Evolutionary conservation across 2,113 vertebrate genomes (phyloP).

Genomic region (Percopsis transmontana): DNA sequence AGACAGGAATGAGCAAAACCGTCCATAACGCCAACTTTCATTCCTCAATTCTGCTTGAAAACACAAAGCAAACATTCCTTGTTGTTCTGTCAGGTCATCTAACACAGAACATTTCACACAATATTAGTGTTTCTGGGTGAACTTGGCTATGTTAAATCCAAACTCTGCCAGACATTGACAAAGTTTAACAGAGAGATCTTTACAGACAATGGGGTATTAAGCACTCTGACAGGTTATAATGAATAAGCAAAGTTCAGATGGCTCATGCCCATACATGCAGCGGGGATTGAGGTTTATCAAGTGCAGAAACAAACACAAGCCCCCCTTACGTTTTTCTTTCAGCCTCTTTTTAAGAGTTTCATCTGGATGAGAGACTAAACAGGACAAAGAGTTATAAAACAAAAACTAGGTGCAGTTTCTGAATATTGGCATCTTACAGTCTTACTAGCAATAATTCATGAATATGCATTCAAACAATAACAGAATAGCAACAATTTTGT

Average conservation of each 20-base stretch:
- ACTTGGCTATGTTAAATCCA: constrained; percentile 5
- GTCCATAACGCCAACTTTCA: constrained; percentile 43
- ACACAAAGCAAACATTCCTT: constrained; percentile 54
- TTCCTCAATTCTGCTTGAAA: constrained; percentile 58
- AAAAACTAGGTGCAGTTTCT: constrained; percentile 36
- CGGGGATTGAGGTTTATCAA: constrained; percentile 54
- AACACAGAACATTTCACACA: constrained; percentile 17
- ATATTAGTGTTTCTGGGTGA: not conserved
- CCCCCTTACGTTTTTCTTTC: constrained; percentile 98
- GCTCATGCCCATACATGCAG: constrained; percentile 86
- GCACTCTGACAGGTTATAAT: constrained; percentile 55
- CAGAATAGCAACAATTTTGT: no score
- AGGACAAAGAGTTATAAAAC: constrained; percentile 70
- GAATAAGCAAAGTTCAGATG: constrained; percentile 74
- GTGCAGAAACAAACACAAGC: constrained; percentile 54
- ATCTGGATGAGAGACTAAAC: constrained; percentile 88
- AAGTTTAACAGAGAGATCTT: constrained; percentile 2
- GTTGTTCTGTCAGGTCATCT: constrained; percentile 27
- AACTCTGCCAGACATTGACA: constrained; percentile 6
- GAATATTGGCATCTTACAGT: constrained; percentile 4
- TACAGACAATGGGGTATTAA: constrained; percentile 25
- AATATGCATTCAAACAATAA: no score
- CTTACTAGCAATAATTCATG: not conserved
- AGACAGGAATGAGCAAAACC: constrained; percentile 13
- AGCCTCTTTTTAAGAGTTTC: constrained; percentile 98